These are phyloP conservation scores for Lottia scabra DNA, from an alignment of 2,888 invertebrate genomes.

Conservation along the genomic window DNA sequence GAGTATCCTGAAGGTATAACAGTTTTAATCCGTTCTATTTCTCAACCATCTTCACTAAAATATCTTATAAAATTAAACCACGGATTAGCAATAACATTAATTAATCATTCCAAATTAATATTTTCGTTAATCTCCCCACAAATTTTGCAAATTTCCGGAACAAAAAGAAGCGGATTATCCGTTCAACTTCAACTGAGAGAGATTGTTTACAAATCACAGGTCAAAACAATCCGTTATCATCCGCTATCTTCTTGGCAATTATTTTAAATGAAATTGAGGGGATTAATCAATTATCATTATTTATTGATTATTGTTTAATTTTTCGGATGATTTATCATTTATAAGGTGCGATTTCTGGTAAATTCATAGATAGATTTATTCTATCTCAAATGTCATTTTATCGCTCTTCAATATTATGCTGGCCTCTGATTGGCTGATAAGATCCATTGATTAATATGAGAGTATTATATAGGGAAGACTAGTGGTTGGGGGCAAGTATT, in stretches of 20 bases:
- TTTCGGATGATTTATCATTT: too few relatives aligned
- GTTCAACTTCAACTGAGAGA: neutral
- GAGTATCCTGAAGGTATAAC: constrained; percentile 34
- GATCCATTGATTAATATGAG: neutral
- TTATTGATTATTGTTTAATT: too few relatives aligned
- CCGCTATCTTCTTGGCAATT: constrained; percentile 8
- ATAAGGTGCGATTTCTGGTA: neutral
- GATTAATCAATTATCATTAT: neutral
- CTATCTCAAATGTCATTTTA: neutral
- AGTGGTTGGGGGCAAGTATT: too few relatives aligned
- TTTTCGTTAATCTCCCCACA: constrained; percentile 7
- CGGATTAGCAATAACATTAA: constrained; percentile 9
- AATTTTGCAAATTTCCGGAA: constrained; percentile 14
- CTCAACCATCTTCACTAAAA: constrained; percentile 25
- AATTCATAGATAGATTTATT: neutral
- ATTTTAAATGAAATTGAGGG: neutral
- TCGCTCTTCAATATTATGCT: neutral
- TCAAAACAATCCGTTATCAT: constrained; percentile 28
- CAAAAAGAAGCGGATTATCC: constrained; percentile 10
- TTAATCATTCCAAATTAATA: constrained; percentile 14
- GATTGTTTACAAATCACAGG: constrained; percentile 33
- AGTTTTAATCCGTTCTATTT: constrained; percentile 26
- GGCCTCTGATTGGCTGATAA: neutral
- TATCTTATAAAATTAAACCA: constrained; percentile 10
- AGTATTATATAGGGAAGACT: too few relatives aligned